Percentiles rank a stretch among this genome's conserved stretches.
Conservation (phyloP, 1,140 invertebrate genomes). For the Cydia splendana region DNA sequence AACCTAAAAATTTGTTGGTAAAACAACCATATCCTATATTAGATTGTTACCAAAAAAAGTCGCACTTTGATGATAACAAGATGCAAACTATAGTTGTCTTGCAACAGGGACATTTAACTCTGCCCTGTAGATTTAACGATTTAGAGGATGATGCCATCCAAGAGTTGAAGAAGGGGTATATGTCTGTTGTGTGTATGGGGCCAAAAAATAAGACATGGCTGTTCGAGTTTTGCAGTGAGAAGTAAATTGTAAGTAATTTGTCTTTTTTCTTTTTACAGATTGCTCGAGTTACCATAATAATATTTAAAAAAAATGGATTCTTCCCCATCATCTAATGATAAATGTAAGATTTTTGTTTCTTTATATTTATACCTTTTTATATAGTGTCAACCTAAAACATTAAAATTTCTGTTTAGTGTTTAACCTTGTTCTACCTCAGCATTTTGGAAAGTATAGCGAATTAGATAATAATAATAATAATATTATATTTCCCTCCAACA, state of each 20-base stretch:
- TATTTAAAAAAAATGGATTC: neutral
- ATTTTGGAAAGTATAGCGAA: too few relatives aligned
- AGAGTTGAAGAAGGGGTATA: neutral
- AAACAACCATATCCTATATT: neutral
- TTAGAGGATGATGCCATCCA: neutral
- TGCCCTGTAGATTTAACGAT: neutral
- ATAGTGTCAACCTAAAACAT: too few relatives aligned
- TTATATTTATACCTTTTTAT: neutral
- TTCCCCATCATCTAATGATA: neutral
- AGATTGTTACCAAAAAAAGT: neutral
- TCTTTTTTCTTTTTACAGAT: neutral
- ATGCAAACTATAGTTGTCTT: neutral
- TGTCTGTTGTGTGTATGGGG: neutral
- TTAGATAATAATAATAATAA: too few relatives aligned
- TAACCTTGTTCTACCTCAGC: too few relatives aligned
- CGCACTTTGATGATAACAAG: neutral
- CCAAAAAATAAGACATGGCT: neutral
- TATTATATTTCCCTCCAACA: too few relatives aligned
- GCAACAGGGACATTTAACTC: neutral
- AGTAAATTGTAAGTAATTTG: neutral
- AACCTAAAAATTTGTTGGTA: neutral
- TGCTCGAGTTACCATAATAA: neutral
- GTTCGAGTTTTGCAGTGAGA: neutral
- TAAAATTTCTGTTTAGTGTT: too few relatives aligned
- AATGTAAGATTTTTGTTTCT: neutral